Evolutionary conservation across 2,888 invertebrate species (phyloP), one percentile per base, ranked within the genome.

Genomic region (Bugulina stolonifera): DNA sequence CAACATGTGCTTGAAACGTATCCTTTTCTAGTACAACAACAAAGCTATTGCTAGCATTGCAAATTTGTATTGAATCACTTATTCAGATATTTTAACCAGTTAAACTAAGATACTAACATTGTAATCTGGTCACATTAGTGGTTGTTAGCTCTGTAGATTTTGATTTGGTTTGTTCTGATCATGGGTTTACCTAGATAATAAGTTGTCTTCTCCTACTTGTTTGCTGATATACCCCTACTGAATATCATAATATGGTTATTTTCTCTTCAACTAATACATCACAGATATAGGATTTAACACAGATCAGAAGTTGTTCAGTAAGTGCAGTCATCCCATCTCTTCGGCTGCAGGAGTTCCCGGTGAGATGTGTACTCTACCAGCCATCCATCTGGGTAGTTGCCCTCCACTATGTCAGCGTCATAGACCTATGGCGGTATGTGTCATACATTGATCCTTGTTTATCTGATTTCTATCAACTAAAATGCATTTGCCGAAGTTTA

Each of bases 331-430:
- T 18, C 5, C 64, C 29, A 25, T n/a, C 57, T 57, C 14, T 25
- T 23, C 5, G 18, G 5, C 32, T 64, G 64, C 18, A 14, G 34
- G 10, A 14, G 32, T 25, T 10, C 14, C 27, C 29, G 64, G 34
- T 29, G 64, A 64, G 64, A 32, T 34, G 25, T 64, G 64, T 64
- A 32, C 5, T 29, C 64, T 64, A 10, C 64, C 64, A 29, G 64
- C 64, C 64, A 27, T 64, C 32, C 29, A 64, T n/a, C 22, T 27
- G 32, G 64, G 64, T 27, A 27, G 32, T 29, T 27, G 64, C 1
- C 32, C 27, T 10, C 29, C 32, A 14, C 32, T 64, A 2, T 64
- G 64, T n/a, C 64, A 64, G 29, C 27, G 25, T 32, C 64, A 64
- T 27, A 14, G 22, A 32, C 64, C 32, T 27, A 2, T 10, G 10